A percentile compares a stretch with the other conserved stretches of the same genome.
phyloP scores from a whole-genome alignment of 2,797 vertebrate species.

The Cetoscarus ocellatus region DNA sequence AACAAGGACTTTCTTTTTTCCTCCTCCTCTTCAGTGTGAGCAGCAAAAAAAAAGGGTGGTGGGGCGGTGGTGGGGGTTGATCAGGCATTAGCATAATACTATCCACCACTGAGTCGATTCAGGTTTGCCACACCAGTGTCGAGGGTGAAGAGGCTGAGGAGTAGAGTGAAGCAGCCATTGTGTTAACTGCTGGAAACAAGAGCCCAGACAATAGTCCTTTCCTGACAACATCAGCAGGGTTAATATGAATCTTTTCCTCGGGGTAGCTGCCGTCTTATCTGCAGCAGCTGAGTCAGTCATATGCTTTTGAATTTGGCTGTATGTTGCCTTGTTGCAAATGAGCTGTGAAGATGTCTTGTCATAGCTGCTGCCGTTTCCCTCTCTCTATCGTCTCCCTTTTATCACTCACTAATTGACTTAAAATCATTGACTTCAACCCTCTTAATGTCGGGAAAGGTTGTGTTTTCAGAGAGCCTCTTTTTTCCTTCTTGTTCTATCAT shows the following conservation, averaged over 20 bases:
- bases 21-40: slow-evolving; percentile 35
- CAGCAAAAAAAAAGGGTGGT: slow-evolving; percentile 30
- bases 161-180: slow-evolving; percentile 30
- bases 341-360: slow-evolving; percentile 66
- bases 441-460: slow-evolving; percentile 33
- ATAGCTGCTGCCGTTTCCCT: slow-evolving; percentile 63
- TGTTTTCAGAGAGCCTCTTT: slow-evolving; percentile 31
- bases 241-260: slow-evolving; percentile 52
- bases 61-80: background rate
- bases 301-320: slow-evolving; percentile 50
- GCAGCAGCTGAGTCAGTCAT: slow-evolving; percentile 55
- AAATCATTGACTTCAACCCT: slow-evolving; percentile 61
- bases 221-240: slow-evolving; percentile 52
- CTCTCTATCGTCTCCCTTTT: slow-evolving; percentile 46
- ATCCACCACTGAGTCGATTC: slow-evolving; percentile 31
- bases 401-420: slow-evolving; percentile 71
- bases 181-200: slow-evolving; percentile 52
- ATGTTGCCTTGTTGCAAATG: slow-evolving; percentile 60
- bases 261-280: slow-evolving; percentile 50
- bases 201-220: slow-evolving; percentile 45
- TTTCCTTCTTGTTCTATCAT: slow-evolving; percentile 29
- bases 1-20: slow-evolving; percentile 39
- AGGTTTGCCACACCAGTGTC: slow-evolving; percentile 31
- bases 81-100: slow-evolving; percentile 39
- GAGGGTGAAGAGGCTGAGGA: slow-evolving; percentile 23